phyloP scores from a whole-genome alignment of 2,888 invertebrate species.

The Drosophila parthenogenetica region DNA sequence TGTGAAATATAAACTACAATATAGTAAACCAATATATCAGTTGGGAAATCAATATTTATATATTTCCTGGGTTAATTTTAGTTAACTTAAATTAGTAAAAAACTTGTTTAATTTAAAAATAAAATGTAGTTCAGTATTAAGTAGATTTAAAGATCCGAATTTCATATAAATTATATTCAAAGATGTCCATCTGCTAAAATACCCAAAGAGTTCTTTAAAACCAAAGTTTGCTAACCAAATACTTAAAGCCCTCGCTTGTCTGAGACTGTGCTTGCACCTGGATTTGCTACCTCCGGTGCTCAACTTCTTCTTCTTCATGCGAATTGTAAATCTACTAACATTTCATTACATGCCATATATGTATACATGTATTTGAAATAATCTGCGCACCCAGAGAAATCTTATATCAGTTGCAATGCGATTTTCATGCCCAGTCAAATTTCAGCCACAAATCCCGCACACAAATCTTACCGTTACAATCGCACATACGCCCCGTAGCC shows the following conservation, averaged over 20 bases:
- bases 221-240: background rate
- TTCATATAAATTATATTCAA: too few species aligned
- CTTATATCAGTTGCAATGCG: constrained; percentile 37
- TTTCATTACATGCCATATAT: constrained; percentile 9
- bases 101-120: too few species aligned
- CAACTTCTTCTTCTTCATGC: background rate
- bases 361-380: constrained; percentile 7
- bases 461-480: constrained; percentile 52
- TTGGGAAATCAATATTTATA: too few species aligned
- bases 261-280: background rate
- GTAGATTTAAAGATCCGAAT: too few species aligned
- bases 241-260: background rate
- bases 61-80: too few species aligned
- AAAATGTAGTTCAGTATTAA: too few species aligned
- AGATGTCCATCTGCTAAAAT: too few species aligned
- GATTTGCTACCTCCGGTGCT: background rate
- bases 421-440: constrained; percentile 57
- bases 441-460: constrained; percentile 61
- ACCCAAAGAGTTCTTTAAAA: background rate
- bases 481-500: background rate
- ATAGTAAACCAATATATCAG: too few species aligned
- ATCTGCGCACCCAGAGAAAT: constrained; percentile 22
- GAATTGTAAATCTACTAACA: constrained; percentile 3
- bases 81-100: too few species aligned
- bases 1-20: too few species aligned